A percentile compares a stretch with the other conserved stretches of the same genome.
These are phyloP conservation scores for Dryas iulia DNA, from an alignment of 1,140 invertebrate species.

Conservation along the genomic window DNA sequence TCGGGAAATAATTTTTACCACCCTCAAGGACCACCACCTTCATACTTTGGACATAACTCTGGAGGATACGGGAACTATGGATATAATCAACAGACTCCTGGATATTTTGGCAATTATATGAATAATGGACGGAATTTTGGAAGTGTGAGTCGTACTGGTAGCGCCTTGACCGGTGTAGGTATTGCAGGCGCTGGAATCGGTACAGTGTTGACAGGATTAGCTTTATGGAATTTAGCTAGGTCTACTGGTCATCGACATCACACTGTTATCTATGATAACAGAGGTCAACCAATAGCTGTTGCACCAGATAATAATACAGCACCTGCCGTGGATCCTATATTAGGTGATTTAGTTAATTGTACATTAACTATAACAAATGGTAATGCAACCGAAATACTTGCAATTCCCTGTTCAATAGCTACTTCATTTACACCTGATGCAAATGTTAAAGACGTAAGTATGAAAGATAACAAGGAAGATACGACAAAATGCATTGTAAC, in stretches of 20 bases:
- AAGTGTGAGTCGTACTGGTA: conserved; percentile 56
- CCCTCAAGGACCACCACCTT: conserved; percentile 59
- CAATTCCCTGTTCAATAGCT: conserved; percentile 76
- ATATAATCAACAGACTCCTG: conserved; percentile 55
- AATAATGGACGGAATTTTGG: conserved; percentile 56
- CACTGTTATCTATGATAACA: conserved; percentile 70
- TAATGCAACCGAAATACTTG: conserved; percentile 67
- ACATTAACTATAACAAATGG: conserved; percentile 67
- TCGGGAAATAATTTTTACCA: conserved; percentile 50
- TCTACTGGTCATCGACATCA: conserved; percentile 69
- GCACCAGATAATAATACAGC: conserved; percentile 58
- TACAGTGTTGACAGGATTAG: conserved; percentile 73
- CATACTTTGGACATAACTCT: conserved; percentile 50
- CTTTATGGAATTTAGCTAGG: conserved; percentile 76
- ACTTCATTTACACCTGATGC: conserved; percentile 74
- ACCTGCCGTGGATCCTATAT: conserved; percentile 57
- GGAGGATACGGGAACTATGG: conserved; percentile 53
- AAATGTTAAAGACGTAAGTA: conserved; percentile 54
- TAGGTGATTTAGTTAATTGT: conserved; percentile 74
- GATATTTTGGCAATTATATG: conserved; percentile 62
- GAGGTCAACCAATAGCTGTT: conserved; percentile 67
- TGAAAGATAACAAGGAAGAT: conserved; percentile 45
- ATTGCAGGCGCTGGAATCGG: conserved; percentile 73
- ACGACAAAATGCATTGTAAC: conserved; percentile 73
- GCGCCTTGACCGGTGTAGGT: conserved; percentile 63